Conservation (phyloP, 2,797 vertebrate genomes). For the Micromesistius poutassou region DNA sequence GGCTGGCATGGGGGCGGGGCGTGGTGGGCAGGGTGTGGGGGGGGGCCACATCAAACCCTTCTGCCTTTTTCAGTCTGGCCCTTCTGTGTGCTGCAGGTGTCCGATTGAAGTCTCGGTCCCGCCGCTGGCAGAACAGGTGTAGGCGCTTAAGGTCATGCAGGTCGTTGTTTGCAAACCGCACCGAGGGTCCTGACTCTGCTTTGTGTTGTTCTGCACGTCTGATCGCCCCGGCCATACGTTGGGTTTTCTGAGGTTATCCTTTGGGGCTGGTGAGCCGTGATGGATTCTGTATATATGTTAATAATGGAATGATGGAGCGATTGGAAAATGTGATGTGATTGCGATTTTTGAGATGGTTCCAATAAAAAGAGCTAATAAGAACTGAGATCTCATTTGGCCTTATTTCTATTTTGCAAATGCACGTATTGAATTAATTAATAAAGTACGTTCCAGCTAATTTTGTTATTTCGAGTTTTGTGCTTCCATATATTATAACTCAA, state of each 20-base stretch:
- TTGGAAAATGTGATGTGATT: not conserved
- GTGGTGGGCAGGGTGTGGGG: not conserved
- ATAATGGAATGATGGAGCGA: constrained; percentile 20
- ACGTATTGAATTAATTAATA: not conserved
- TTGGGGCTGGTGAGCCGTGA: not conserved
- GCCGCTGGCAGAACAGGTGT: constrained; percentile 15
- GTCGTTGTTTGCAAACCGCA: constrained; percentile 7
- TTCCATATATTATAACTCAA: not conserved
- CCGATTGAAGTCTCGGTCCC: constrained; percentile 52
- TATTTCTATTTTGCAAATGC: not conserved
- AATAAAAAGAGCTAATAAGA: constrained; percentile 1
- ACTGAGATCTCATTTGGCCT: not conserved
- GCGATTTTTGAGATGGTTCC: not conserved
- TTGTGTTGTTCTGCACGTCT: not conserved
- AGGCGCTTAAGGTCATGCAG: constrained; percentile 9
- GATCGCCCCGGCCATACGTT: not conserved
- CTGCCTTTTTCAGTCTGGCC: constrained; percentile 14
- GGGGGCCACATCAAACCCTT: constrained; percentile 46
- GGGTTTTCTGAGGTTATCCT: not conserved
- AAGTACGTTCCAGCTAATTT: not conserved
- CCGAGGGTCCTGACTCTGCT: not conserved
- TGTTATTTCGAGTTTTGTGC: not conserved
- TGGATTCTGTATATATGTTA: constrained; percentile 42
- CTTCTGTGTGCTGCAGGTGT: constrained; percentile 49
- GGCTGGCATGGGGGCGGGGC: too few relatives aligned